Percentiles rank a stretch among this genome's conserved stretches.
phyloP scores from a whole-genome alignment of 2,113 vertebrate genomes.

The Steatornis caripensis region DNA sequence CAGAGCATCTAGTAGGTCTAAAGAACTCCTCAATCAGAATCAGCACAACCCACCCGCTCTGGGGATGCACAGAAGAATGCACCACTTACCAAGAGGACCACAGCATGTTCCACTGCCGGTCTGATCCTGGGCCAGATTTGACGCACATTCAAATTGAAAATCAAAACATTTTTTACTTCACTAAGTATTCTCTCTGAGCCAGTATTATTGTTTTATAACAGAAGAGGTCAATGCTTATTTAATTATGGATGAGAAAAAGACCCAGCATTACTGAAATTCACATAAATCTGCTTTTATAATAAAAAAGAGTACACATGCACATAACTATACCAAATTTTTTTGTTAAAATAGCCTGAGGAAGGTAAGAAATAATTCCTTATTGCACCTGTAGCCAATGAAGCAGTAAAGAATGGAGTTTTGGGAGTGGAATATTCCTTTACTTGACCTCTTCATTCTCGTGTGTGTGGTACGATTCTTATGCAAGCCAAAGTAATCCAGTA shows the following conservation, averaged over 20 bases:
- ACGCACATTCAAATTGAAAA: not conserved
- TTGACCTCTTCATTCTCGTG: not conserved
- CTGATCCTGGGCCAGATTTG: not conserved
- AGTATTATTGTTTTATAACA: not conserved
- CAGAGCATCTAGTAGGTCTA: not conserved
- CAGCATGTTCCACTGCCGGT: rapidly evolving
- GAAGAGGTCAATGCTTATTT: not conserved
- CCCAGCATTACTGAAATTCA: not conserved
- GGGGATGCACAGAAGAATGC: not conserved
- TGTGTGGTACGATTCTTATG: not conserved
- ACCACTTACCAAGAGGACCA: not conserved
- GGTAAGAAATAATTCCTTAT: not conserved
- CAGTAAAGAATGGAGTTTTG: not conserved
- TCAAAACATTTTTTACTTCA: not conserved
- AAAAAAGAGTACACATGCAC: not conserved
- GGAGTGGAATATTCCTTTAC: not conserved
- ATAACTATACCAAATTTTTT: not conserved
- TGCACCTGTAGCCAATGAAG: not conserved
- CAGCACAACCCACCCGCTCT: rapidly evolving
- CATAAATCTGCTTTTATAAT: not conserved
- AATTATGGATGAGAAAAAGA: not conserved
- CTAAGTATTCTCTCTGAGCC: not conserved
- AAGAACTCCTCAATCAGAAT: not conserved
- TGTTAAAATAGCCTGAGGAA: not conserved
- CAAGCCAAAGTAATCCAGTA: not conserved